These are phyloP conservation scores for Nothoprocta perdicaria DNA, from an alignment of 2,113 vertebrate genomes.

Conservation along the genomic window DNA sequence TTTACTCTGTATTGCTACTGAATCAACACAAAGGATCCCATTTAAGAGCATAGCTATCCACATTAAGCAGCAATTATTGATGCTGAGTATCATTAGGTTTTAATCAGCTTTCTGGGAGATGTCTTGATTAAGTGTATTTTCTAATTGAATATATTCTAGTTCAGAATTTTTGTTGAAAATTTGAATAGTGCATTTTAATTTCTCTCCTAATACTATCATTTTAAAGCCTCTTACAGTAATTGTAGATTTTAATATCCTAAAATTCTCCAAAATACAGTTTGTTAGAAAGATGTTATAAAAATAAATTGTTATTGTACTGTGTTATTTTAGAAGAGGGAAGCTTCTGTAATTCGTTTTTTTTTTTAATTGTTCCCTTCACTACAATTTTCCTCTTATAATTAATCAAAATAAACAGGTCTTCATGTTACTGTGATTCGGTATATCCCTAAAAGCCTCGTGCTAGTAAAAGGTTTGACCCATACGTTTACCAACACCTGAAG, in stretches of 20 bases:
- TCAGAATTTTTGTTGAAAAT: background rate
- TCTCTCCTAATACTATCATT: background rate
- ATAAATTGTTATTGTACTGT: background rate
- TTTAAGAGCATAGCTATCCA: background rate
- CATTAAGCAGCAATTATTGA: background rate
- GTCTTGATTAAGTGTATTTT: background rate
- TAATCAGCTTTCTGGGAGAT: background rate
- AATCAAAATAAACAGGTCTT: background rate
- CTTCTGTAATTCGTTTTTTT: background rate
- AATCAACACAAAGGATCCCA: background rate
- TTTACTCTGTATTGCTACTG: background rate
- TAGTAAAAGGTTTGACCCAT: background rate
- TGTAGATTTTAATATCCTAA: background rate
- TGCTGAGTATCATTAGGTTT: background rate
- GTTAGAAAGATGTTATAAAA: background rate
- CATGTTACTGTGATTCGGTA: background rate
- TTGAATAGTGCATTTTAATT: background rate
- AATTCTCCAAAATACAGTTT: background rate
- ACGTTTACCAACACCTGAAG: background rate
- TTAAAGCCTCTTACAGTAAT: background rate
- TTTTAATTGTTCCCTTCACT: background rate
- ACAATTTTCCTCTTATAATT: background rate
- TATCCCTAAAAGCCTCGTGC: background rate
- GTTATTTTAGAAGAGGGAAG: background rate
- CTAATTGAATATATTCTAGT: background rate